Conservation (phyloP, 2,888 invertebrate species). For the Philereme transversata region DNA sequence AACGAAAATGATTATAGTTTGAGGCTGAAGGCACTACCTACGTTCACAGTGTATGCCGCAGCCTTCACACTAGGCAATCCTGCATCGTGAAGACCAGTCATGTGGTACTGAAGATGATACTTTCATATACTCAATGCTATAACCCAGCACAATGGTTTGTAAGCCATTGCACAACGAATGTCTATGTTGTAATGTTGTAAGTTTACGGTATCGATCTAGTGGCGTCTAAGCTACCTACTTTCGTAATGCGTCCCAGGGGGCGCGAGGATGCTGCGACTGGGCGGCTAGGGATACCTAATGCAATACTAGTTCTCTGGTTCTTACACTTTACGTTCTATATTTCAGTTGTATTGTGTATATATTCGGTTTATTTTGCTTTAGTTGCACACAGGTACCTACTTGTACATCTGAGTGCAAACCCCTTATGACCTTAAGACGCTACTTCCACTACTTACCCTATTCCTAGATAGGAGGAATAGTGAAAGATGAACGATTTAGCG, state of each 20-base stretch:
- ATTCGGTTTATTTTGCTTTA: slow-evolving; percentile 23
- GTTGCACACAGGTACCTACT: neutral
- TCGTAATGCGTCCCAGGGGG: slow-evolving; percentile 77
- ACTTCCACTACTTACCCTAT: too few species aligned
- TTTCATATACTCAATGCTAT: slow-evolving; percentile 25
- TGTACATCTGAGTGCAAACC: too few species aligned
- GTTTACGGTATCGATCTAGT: slow-evolving; percentile 76
- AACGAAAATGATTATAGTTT: too few species aligned
- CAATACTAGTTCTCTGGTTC: slow-evolving; percentile 67
- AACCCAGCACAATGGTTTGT: slow-evolving; percentile 23
- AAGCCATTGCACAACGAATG: slow-evolving; percentile 54
- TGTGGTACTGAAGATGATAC: neutral
- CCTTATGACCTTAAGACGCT: too few species aligned
- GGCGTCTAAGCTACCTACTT: slow-evolving; percentile 62
- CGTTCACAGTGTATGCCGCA: too few species aligned
- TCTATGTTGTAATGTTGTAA: slow-evolving; percentile 64
- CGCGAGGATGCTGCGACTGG: slow-evolving; percentile 74
- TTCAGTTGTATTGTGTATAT: slow-evolving; percentile 49
- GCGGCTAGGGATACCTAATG: slow-evolving; percentile 75
- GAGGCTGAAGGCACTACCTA: too few species aligned
- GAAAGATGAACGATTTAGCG: too few species aligned
- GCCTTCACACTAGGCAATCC: too few species aligned
- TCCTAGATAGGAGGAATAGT: too few species aligned
- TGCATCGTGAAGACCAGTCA: too few species aligned
- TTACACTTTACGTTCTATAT: slow-evolving; percentile 46